Evolutionary conservation across 2,888 invertebrate species (phyloP).

Genomic region (Agapetus fuscipes): DNA sequence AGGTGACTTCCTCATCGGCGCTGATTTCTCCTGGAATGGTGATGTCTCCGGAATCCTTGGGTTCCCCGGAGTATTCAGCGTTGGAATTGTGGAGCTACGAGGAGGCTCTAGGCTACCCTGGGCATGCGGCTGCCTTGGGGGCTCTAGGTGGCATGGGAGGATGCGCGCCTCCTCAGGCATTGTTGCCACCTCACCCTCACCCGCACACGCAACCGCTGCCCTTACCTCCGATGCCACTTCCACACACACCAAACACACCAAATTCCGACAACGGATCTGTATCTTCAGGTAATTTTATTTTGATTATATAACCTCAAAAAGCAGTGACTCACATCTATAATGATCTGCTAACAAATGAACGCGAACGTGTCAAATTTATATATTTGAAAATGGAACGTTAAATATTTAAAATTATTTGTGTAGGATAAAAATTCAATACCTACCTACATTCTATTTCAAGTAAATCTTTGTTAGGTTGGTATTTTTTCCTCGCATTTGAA

Average conservation of each 20-base stretch:
- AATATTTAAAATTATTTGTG: too few species aligned
- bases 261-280: conserved; percentile 47
- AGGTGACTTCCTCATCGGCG: conserved; percentile 68
- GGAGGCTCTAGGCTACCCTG: conserved; percentile 37
- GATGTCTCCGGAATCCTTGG: conserved; percentile 67
- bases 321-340: too few species aligned
- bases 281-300: conserved; percentile 44
- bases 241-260: conserved; percentile 36
- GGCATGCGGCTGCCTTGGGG: conserved; percentile 33
- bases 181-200: conserved; percentile 32
- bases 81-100: conserved; percentile 75
- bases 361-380: too few species aligned
- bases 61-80: conserved; percentile 68
- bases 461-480: too few species aligned
- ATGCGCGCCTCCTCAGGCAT: conserved; percentile 42
- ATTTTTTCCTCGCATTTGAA: too few species aligned
- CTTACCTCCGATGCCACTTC: conserved; percentile 40
- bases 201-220: conserved; percentile 38
- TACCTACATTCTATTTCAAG: too few species aligned
- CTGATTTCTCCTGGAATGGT: conserved; percentile 63
- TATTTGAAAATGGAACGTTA: too few species aligned
- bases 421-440: too few species aligned
- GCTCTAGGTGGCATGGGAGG: conserved; percentile 38
- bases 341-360: too few species aligned
- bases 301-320: too few species aligned